Conservation (phyloP, 2,113 vertebrate species). For the Gadus macrocephalus region DNA sequence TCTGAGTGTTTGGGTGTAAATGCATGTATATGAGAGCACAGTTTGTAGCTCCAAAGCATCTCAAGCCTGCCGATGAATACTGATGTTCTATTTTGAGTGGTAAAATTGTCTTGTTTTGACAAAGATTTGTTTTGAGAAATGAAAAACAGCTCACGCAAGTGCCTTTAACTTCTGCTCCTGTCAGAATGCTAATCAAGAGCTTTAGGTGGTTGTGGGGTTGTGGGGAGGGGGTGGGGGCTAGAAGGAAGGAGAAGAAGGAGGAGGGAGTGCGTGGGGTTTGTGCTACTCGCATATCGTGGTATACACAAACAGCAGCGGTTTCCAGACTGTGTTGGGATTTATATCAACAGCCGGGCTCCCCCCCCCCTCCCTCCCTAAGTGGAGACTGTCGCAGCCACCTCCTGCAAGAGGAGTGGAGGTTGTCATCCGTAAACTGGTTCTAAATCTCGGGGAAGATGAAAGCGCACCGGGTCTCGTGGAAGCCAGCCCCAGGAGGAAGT, state of each 20-base stretch:
- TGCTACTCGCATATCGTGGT: background rate
- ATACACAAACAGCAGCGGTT: conserved; percentile 18
- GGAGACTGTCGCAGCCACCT: conserved; percentile 19
- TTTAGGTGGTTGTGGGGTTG: background rate
- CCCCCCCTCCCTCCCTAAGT: conserved; percentile 12
- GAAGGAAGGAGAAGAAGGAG: background rate
- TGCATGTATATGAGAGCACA: conserved; percentile 16
- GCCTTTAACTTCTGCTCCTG: conserved; percentile 16
- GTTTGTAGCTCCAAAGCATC: conserved; percentile 33
- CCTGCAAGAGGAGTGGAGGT: conserved; percentile 26
- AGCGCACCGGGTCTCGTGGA: conserved; percentile 30
- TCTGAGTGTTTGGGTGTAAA: conserved; percentile 11
- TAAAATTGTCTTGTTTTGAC: conserved; percentile 35
- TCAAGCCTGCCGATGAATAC: conserved; percentile 40
- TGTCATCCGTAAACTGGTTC: conserved; percentile 32
- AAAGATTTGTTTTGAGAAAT: conserved; percentile 30
- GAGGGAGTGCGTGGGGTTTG: background rate
- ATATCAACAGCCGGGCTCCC: conserved; percentile 24
- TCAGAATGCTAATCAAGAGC: conserved; percentile 33
- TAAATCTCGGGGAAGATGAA: conserved; percentile 58
- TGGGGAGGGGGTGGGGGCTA: background rate
- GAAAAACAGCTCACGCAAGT: conserved; percentile 33
- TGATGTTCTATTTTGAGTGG: conserved; percentile 40
- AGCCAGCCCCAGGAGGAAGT: conserved; percentile 24
- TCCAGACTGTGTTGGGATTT: conserved; percentile 9